Base-by-base conservation (phyloP, 2,888 invertebrate species). In the Sinopyrophorus schimmeli region DNA sequence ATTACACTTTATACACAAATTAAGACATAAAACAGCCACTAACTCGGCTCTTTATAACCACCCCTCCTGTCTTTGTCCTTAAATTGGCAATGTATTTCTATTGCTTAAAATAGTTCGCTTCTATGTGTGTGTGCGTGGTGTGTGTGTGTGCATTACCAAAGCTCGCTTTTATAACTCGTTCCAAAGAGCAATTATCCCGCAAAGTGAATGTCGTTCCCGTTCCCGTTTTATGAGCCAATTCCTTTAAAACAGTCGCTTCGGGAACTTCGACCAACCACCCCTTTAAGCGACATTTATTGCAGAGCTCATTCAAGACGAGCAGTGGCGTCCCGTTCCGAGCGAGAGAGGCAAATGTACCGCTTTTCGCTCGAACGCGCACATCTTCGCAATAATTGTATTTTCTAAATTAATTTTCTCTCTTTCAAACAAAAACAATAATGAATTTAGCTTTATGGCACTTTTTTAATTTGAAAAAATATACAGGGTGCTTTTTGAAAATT, bases 101-200 rank as follows among this genome's bases (percentile, higher is more conserved):
- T 47, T 43, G 52, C 47, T 31, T 47, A 38, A 47, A 52, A 52
- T 52, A 52, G 47, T 44, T 52, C 52, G 47, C 47, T 47, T 52
- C 52, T 47, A n/a, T n/a, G n/a, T n/a, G n/a, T n/a, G n/a, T n/a
- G n/a, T n/a, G n/a, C n/a, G 47, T 52, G 52, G 44, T 52, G 52
- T 52, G 52, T 52, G 52, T 43, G 42, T n/a, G n/a, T n/a, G n/a
- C n/a, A n/a, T n/a, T 50, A 50, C 50, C 46, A 42, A 46, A 53
- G 42, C 50, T 47, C 43, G 40, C 59, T 62, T 65, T 66, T 63
- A 64, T 58, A 64, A 64, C 64, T 64, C 64, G 64, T 66, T 63
- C 58, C 62, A 62, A 64, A 64, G 60, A 61, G 64, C 66, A 64
- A 66, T 66, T 65, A 66, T 57, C 57, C 55, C 54, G 60, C 61